These are phyloP conservation scores for Eufriesea mexicana DNA, from an alignment of 1,140 invertebrate species.

Conservation along the genomic window DNA sequence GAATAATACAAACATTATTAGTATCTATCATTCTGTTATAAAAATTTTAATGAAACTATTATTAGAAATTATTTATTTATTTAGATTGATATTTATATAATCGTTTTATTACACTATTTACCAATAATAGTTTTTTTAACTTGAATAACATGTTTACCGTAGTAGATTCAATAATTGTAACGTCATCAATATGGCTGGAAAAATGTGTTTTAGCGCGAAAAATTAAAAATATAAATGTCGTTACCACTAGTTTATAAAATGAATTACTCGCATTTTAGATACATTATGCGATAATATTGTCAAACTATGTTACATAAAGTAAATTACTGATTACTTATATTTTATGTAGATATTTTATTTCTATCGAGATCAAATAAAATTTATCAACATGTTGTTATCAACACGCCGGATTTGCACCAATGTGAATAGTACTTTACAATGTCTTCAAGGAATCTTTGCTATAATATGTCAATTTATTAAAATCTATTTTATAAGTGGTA, in stretches of 20 bases:
- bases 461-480: constrained; percentile 54
- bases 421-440: constrained; percentile 46
- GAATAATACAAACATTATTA: neutral
- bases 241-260: neutral
- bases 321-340: neutral
- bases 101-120: neutral
- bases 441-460: neutral
- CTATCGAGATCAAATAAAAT: neutral
- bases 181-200: constrained; percentile 25
- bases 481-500: constrained; percentile 45
- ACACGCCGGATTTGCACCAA: neutral
- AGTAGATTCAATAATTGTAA: neutral
- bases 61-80: neutral
- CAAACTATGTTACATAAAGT: neutral
- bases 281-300: neutral
- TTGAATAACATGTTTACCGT: neutral
- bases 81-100: too few relatives aligned
- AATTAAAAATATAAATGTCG: neutral
- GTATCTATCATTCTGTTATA: neutral
- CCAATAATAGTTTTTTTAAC: neutral
- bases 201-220: neutral
- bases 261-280: neutral
- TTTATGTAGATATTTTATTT: neutral
- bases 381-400: neutral
- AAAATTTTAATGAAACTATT: neutral